Evolutionary conservation across 1,140 invertebrate species (phyloP).

Genomic region (Hylaeus anthracinus): DNA sequence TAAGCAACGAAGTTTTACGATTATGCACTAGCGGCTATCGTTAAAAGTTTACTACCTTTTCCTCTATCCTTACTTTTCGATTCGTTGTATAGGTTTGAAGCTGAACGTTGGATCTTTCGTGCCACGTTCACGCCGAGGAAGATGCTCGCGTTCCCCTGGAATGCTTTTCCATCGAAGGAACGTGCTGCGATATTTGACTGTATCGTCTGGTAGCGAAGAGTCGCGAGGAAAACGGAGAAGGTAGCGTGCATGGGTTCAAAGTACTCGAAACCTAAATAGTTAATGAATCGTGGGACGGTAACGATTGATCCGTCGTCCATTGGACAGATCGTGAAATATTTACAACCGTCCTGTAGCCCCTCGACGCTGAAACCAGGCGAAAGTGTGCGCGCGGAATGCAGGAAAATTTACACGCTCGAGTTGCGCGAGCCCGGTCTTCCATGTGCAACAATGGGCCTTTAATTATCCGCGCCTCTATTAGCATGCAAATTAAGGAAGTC

Average conservation of each 20-base stretch:
- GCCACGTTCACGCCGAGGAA: too few species aligned
- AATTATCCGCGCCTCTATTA: slow-evolving; percentile 53
- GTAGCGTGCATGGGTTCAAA: not conserved
- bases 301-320: not conserved
- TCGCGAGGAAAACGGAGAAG: too few species aligned
- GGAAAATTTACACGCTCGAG: slow-evolving; percentile 54
- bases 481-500: slow-evolving; percentile 59
- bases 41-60: too few species aligned
- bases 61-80: too few species aligned
- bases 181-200: too few species aligned
- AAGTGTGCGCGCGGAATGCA: slow-evolving; percentile 31
- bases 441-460: slow-evolving; percentile 51
- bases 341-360: not conserved
- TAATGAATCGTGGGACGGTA: not conserved
- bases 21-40: too few species aligned
- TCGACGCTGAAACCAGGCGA: slow-evolving; percentile 18
- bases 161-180: not conserved
- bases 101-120: too few species aligned
- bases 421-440: slow-evolving; percentile 23
- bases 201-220: too few species aligned
- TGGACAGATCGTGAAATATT: slow-evolving; percentile 19
- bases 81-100: too few species aligned
- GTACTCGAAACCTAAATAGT: not conserved
- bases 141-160: not conserved
- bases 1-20: too few species aligned